Evolutionary conservation across 2,113 vertebrate species (phyloP), one percentile per base, ranked within the genome.

Genomic region (Trogon surrucura): DNA sequence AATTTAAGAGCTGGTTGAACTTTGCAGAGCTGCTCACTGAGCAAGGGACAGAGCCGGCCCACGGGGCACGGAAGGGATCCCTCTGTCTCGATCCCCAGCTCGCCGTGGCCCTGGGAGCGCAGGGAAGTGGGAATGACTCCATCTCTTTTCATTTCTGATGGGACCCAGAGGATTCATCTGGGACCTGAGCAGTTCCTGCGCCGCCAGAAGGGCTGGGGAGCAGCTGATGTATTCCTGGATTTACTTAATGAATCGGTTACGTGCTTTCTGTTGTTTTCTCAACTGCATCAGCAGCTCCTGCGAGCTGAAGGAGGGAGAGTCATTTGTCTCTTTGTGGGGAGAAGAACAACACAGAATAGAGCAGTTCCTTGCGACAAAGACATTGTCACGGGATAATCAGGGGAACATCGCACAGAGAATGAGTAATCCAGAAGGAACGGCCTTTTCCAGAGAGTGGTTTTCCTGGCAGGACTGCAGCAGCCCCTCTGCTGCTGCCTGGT

Each of bases 271-370:
- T 83, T 93, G 92, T 89, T 95, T 93, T 60, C 95, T 94, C 91
- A 85, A 91, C 94, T 94, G 87, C 91, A 96, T 80, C 93, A 86
- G 89, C 82, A 66, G 90, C 88, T 90, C 78, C 89, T 78, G 86
- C 83, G 94, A 93, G 94, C 84, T 27, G 3, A 80, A 85, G 82
- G 57, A 95, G 67, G 71, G 75, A 87, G 70, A 93, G 80, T 44
- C 61, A 94, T 93, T 94, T 92, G 85, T 89, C 75, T 95, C 89
- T 93, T 94, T 91, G 93, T 92, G 82, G 75, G 89, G 79, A 96
- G 87, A 96, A 95, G 92, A 94, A 95, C 93, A 85, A 89, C 88
- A 94, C 81, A 69, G 88, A 96, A 89, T 41, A 81, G 80, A 96
- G 89, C 81, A 13, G 88, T 75, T 92, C 30, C 91, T 91, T 73